phyloP scores from a whole-genome alignment of 2,113 vertebrate genomes.

The Psilopsiagon aymara region DNA sequence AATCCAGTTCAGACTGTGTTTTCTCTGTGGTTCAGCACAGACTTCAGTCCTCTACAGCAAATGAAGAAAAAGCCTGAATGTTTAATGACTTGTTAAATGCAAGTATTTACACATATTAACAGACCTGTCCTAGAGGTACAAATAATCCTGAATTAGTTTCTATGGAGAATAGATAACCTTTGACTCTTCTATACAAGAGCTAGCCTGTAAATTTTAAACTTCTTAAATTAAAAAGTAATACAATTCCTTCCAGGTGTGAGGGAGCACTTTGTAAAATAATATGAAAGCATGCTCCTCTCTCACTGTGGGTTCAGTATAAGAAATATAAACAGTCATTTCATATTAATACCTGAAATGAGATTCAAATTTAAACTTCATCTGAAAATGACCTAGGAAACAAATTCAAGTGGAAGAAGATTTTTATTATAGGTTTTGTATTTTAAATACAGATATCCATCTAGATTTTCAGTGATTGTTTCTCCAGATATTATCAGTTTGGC shows the following conservation, averaged over 20 bases:
- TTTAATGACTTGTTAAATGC: not conserved
- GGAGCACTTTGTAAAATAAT: not conserved
- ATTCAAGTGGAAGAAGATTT: not conserved
- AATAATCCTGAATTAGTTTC: not conserved
- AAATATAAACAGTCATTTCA: slow-evolving; percentile 17
- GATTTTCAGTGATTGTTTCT: not conserved
- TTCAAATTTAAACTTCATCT: not conserved
- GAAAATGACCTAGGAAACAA: not conserved
- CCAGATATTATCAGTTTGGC: slow-evolving; percentile 79
- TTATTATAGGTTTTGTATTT: not conserved
- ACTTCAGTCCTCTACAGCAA: not conserved
- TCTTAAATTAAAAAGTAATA: not conserved
- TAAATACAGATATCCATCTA: not conserved
- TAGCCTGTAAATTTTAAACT: not conserved
- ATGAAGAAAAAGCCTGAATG: not conserved
- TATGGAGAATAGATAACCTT: not conserved
- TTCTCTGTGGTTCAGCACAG: not conserved
- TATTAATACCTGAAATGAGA: not conserved
- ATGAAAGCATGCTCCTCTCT: not conserved
- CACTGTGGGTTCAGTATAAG: not conserved
- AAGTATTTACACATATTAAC: not conserved
- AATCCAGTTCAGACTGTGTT: not conserved
- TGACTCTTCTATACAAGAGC: not conserved
- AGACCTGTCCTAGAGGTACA: not conserved
- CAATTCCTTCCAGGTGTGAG: not conserved